phyloP scores from a whole-genome alignment of 2,113 vertebrate species.

The Lethenteron reissneri region DNA sequence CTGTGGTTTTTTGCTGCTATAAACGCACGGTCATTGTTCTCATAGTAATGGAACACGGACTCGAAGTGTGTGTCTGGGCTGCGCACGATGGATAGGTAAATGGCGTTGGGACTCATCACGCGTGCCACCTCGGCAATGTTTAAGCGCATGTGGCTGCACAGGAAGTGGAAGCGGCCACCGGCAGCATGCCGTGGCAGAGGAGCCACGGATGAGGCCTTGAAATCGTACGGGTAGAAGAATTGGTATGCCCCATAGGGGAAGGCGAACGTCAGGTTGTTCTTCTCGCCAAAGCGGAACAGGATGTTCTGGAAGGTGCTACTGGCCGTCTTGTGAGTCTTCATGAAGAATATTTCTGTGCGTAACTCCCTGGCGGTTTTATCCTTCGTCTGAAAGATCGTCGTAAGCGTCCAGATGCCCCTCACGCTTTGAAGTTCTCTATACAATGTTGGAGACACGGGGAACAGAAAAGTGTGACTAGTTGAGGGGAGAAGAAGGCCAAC shows the following conservation, averaged over 20 bases:
- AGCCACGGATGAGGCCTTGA: constrained; percentile 18
- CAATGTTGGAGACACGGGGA: too few species aligned
- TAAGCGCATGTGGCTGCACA: constrained; percentile 75
- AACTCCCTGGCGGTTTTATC: too few species aligned
- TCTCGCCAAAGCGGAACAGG: constrained; percentile 60
- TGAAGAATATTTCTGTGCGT: constrained; percentile 22
- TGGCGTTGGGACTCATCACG: constrained; percentile 54
- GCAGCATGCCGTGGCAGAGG: background rate
- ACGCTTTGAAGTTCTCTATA: too few species aligned
- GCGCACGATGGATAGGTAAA: constrained; percentile 68
- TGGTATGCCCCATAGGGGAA: constrained; percentile 45
- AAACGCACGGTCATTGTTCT: constrained; percentile 45
- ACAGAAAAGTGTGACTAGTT: too few species aligned
- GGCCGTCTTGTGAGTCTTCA: constrained; percentile 78
- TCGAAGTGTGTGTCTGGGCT: constrained; percentile 45
- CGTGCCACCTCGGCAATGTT: constrained; percentile 37
- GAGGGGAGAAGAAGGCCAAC: too few species aligned
- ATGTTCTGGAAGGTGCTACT: constrained; percentile 68
- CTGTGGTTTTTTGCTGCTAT: constrained; percentile 20
- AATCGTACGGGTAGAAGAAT: constrained; percentile 50
- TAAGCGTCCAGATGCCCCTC: too few species aligned
- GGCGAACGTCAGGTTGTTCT: constrained; percentile 35
- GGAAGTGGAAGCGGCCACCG: constrained; percentile 42
- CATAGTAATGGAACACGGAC: constrained; percentile 64
- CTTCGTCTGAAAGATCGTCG: too few species aligned